Conservation (phyloP, 2,888 invertebrate species). For the Eutolmus rufibarbis region DNA sequence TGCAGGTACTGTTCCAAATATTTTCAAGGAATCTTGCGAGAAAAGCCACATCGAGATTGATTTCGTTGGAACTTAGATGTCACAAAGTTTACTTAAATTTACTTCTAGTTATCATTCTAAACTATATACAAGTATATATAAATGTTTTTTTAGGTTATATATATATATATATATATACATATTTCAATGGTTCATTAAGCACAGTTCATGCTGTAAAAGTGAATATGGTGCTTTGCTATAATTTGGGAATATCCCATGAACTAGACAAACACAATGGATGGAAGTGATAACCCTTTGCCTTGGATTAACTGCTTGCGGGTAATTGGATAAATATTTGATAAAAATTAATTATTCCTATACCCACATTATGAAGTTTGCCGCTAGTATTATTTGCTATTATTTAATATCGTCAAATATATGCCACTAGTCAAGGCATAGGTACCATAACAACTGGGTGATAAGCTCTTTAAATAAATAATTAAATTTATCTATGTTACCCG, state of each 20-base stretch:
- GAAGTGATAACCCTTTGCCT: background rate
- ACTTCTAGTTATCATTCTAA: background rate
- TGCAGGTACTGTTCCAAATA: too few relatives aligned
- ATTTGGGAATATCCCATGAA: background rate
- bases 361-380: background rate
- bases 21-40: too few relatives aligned
- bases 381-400: background rate
- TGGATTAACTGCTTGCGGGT: background rate
- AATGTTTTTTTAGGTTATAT: too few relatives aligned
- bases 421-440: background rate
- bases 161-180: too few relatives aligned
- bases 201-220: background rate
- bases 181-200: background rate
- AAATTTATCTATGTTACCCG: background rate
- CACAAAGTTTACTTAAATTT: background rate
- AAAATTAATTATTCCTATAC: background rate
- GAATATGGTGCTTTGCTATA: background rate
- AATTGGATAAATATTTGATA: background rate
- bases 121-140: too few relatives aligned
- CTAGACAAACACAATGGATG: background rate
- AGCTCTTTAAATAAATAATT: background rate
- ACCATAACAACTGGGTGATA: background rate
- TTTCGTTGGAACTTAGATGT: too few relatives aligned
- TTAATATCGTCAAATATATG: background rate
- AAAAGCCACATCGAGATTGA: too few relatives aligned